Evolutionary conservation across 2,888 invertebrate genomes (phyloP).

Genomic region (Stenurella melanura): DNA sequence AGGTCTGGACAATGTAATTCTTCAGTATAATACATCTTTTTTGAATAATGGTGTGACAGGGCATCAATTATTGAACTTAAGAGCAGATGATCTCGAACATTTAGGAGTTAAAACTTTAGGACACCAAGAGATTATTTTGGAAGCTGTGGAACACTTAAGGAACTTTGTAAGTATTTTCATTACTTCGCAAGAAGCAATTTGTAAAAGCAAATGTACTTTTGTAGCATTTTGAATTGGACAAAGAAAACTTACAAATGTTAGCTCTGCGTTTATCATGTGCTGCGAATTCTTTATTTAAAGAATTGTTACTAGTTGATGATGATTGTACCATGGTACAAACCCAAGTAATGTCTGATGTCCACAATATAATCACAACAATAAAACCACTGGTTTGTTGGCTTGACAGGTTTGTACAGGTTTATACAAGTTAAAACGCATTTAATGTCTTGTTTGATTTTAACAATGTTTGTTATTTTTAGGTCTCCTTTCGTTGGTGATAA

Average conservation of each 20-base stretch:
- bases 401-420: slow-evolving; percentile 79
- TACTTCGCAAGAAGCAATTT: too few relatives aligned
- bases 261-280: slow-evolving; percentile 89
- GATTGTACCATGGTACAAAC: slow-evolving; percentile 80
- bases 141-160: slow-evolving; percentile 92
- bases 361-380: slow-evolving; percentile 87
- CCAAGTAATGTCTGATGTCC: slow-evolving; percentile 89
- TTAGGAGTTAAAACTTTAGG: slow-evolving; percentile 91
- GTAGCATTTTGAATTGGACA: slow-evolving; percentile 92
- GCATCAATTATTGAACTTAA: slow-evolving; percentile 86
- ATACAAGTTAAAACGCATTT: not conserved
- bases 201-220: slow-evolving; percentile 59
- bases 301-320: slow-evolving; percentile 77
- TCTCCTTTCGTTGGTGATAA: slow-evolving; percentile 80
- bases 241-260: slow-evolving; percentile 93
- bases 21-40: slow-evolving; percentile 85
- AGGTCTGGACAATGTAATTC: slow-evolving; percentile 88
- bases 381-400: slow-evolving; percentile 94
- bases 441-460: slow-evolving; percentile 34
- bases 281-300: slow-evolving; percentile 85
- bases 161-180: slow-evolving; percentile 84
- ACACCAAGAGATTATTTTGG: slow-evolving; percentile 94
- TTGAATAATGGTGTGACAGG: slow-evolving; percentile 89
- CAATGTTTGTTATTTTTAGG: slow-evolving; percentile 64
- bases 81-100: slow-evolving; percentile 91